phyloP scores from a whole-genome alignment of 2,113 vertebrate species.

The Hippotragus niger region DNA sequence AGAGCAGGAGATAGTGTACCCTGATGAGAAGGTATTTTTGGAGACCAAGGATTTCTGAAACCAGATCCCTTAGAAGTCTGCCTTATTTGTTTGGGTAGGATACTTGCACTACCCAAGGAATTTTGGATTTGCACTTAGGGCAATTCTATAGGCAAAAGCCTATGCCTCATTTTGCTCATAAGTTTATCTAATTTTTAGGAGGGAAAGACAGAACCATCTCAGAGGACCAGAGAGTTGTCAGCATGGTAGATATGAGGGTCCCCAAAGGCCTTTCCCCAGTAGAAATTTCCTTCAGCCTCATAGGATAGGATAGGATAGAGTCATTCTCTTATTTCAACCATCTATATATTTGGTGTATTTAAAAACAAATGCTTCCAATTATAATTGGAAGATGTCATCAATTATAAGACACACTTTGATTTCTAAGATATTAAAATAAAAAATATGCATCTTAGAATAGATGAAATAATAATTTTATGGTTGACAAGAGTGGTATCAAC shows the following conservation, averaged over 20 bases:
- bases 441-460: background rate
- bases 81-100: background rate
- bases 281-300: background rate
- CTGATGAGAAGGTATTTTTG: background rate
- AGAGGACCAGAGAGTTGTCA: background rate
- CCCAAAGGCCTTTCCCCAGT: background rate
- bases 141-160: background rate
- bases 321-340: background rate
- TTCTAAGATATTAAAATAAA: background rate
- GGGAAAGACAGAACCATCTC: background rate
- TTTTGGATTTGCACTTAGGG: background rate
- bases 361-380: background rate
- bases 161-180: background rate
- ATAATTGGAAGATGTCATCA: background rate
- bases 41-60: background rate
- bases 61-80: background rate
- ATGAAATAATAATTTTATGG: background rate
- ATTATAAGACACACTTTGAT: background rate
- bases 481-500: background rate
- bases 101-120: background rate
- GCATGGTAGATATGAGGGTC: background rate
- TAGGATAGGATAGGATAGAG: background rate
- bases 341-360: background rate
- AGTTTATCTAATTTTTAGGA: background rate
- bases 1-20: background rate